phyloP scores from a whole-genome alignment of 2,797 vertebrate genomes.

The Triplophysa bombifrons region DNA sequence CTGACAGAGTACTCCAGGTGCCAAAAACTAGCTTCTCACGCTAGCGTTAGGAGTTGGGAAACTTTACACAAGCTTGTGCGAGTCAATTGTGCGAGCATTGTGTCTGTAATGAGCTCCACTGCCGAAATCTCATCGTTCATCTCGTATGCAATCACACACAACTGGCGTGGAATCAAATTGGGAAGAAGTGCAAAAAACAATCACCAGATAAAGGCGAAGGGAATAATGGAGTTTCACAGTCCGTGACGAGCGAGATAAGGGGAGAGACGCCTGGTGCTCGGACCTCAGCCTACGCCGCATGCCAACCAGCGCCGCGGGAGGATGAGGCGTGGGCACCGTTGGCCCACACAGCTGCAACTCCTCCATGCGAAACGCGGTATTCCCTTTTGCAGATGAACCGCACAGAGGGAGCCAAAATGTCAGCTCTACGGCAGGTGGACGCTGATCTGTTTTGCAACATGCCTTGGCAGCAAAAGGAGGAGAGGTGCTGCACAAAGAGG shows the following conservation, averaged over 20 bases:
- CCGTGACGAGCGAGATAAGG: constrained; percentile 52
- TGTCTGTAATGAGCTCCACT: constrained; percentile 57
- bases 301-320: constrained; percentile 46
- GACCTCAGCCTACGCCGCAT: neutral
- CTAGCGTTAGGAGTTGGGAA: neutral
- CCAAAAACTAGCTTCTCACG: constrained; percentile 16
- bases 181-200: constrained; percentile 12
- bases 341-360: constrained; percentile 63
- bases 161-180: constrained; percentile 38
- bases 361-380: constrained; percentile 52
- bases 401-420: constrained; percentile 65
- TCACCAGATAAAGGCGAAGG: constrained; percentile 31
- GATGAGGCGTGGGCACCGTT: constrained; percentile 42
- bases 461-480: constrained; percentile 59
- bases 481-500: constrained; percentile 63
- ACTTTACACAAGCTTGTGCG: constrained; percentile 41
- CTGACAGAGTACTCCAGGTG: constrained; percentile 29
- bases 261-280: constrained; percentile 8
- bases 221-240: constrained; percentile 39
- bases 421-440: constrained; percentile 70
- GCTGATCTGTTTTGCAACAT: constrained; percentile 67
- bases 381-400: constrained; percentile 58
- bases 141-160: constrained; percentile 52
- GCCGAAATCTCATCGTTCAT: constrained; percentile 52
- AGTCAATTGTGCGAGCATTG: constrained; percentile 40